Conservation (phyloP, 2,888 invertebrate species). For the Sinohyriopsis cumingii region DNA sequence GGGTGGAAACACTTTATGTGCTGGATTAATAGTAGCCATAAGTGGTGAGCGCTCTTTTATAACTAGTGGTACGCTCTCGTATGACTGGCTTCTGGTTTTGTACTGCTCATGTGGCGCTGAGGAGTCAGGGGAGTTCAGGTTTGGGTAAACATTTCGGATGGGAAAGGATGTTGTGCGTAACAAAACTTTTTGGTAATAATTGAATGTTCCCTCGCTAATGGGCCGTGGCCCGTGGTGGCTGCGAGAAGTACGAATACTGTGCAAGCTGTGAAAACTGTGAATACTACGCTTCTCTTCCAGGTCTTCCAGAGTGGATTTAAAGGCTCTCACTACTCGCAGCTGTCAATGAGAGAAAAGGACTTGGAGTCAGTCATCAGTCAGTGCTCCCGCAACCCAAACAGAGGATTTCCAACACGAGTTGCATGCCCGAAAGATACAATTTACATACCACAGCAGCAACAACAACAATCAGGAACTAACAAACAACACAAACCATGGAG, state of each 20-base stretch:
- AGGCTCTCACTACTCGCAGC: conserved; percentile 99
- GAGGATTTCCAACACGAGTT: no score
- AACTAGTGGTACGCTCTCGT: conserved; percentile 67
- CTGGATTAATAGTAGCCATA: conserved; percentile 55
- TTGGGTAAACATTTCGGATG: conserved; percentile 40
- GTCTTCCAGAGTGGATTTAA: conserved; percentile 99
- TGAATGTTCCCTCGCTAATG: conserved; percentile 54
- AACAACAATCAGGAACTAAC: conserved; percentile 2
- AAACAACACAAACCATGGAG: conserved; percentile 5
- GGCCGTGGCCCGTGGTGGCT: conserved; percentile 80
- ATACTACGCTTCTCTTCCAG: conserved; percentile 98
- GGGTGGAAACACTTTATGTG: conserved; percentile 52
- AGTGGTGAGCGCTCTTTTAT: conserved; percentile 58
- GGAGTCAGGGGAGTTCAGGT: conserved; percentile 48
- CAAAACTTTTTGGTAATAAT: conserved; percentile 48
- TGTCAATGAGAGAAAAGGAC: conserved; percentile 79
- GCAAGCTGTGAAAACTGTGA: conserved; percentile 81
- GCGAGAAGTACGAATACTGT: conserved; percentile 76
- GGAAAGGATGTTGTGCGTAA: conserved; percentile 54
- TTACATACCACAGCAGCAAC: no score
- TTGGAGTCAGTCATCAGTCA: conserved; percentile 5
- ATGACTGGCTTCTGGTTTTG: conserved; percentile 67
- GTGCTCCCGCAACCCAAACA: conserved; percentile 1
- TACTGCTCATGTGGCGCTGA: conserved; percentile 46
- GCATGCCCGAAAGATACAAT: no score